Conservation (phyloP, 2,888 invertebrate species). For the Euzophera pinguis region DNA sequence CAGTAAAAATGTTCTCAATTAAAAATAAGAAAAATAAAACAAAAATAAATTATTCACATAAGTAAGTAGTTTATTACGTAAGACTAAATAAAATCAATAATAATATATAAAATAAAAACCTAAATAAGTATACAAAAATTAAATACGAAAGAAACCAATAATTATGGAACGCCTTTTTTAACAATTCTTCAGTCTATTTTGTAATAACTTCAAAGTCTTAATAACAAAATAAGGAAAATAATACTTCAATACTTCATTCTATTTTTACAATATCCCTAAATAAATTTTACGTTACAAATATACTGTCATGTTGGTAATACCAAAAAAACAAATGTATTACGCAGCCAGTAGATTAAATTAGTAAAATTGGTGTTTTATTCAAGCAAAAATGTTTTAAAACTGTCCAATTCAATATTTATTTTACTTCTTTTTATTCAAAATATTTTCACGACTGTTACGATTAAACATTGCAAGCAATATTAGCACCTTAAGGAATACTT, state of each 20-base stretch:
- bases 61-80: constrained; percentile 26
- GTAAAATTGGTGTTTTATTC: neutral
- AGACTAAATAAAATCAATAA: constrained; percentile 23
- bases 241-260: constrained; percentile 7
- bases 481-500: constrained; percentile 20
- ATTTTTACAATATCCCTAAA: neutral
- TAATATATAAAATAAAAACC: constrained; percentile 15
- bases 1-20: neutral
- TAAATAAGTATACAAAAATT: constrained; percentile 15
- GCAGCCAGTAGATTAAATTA: neutral
- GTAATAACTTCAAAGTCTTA: neutral
- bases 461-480: neutral
- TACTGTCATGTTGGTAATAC: constrained; percentile 25
- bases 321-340: neutral
- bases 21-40: constrained; percentile 18
- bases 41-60: constrained; percentile 17
- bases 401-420: neutral
- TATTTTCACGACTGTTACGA: neutral
- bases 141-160: constrained; percentile 7
- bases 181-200: constrained; percentile 20
- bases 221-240: neutral
- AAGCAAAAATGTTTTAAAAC: neutral
- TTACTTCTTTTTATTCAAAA: no score
- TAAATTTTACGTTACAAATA: constrained; percentile 7
- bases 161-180: neutral